These are phyloP conservation scores for Bos javanicus DNA, from an alignment of 2,113 vertebrate genomes.

Conservation along the genomic window DNA sequence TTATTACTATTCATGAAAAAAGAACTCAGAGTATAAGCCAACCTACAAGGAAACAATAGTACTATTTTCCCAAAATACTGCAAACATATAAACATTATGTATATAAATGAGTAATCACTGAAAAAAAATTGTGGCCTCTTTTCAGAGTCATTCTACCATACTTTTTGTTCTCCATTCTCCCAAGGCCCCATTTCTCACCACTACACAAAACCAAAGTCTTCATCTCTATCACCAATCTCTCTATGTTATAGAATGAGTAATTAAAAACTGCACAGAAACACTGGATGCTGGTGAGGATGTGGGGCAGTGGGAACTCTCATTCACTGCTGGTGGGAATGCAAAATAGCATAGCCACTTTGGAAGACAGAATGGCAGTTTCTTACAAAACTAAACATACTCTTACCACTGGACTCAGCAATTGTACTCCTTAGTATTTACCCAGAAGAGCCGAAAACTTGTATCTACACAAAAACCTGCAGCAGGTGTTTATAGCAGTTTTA, in stretches of 20 bases:
- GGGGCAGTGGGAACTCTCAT: not conserved
- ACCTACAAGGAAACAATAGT: not conserved
- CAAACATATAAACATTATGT: constrained; percentile 9
- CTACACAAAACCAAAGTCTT: not conserved
- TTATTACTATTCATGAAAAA: not conserved
- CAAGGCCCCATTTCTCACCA: not conserved
- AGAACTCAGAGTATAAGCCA: not conserved
- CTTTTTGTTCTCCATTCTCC: not conserved
- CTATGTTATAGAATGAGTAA: not conserved
- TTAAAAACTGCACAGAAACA: not conserved
- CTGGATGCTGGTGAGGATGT: not conserved
- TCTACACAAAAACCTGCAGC: not conserved
- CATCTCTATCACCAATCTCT: not conserved
- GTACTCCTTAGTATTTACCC: not conserved
- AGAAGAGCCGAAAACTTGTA: not conserved
- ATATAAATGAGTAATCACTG: not conserved
- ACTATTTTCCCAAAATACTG: not conserved
- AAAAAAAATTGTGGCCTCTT: not conserved
- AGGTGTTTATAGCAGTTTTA: not conserved
- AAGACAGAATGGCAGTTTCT: not conserved
- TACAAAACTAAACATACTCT: not conserved
- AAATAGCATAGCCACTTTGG: not conserved
- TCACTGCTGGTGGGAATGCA: not conserved
- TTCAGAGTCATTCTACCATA: not conserved
- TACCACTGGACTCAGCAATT: not conserved